These are phyloP conservation scores for Heliangelus exortis DNA, from an alignment of 2,797 vertebrate species.

Conservation along the genomic window DNA sequence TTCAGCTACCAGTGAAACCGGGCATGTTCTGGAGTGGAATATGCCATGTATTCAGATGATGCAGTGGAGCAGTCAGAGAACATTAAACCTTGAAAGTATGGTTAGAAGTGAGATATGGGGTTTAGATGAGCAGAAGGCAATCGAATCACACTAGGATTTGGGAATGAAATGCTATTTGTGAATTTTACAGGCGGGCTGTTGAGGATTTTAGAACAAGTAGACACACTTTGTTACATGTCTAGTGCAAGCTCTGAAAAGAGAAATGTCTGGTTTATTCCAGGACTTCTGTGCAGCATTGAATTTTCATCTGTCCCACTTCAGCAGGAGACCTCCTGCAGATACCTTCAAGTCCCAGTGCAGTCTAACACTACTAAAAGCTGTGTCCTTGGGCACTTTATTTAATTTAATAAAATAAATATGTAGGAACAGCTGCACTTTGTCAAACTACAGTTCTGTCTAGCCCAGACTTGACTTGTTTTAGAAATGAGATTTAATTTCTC, in stretches of 20 bases:
- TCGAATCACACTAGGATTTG: not conserved
- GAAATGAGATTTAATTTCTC: not conserved
- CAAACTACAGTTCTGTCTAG: not conserved
- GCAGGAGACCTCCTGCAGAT: not conserved
- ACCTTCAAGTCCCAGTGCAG: not conserved
- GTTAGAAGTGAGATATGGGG: not conserved
- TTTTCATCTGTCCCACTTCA: slow-evolving; percentile 1
- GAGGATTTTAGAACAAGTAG: not conserved
- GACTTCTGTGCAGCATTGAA: not conserved
- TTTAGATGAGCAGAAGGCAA: slow-evolving; percentile 30
- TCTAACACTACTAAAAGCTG: not conserved
- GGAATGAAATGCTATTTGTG: not conserved
- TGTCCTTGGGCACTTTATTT: not conserved
- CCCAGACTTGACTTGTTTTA: not conserved
- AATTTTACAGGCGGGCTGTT: not conserved
- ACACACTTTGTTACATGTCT: not conserved
- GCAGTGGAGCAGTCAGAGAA: slow-evolving; percentile 23
- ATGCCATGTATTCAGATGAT: slow-evolving; percentile 13
- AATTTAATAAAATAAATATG: not conserved
- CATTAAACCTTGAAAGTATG: not conserved
- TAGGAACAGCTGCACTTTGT: not conserved
- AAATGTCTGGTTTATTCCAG: not conserved
- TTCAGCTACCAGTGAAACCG: slow-evolving; percentile 26
- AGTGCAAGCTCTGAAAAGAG: not conserved
- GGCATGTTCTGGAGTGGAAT: not conserved